These are phyloP conservation scores for Notothenia rossii DNA, from an alignment of 2,113 vertebrate genomes.

Conservation along the genomic window DNA sequence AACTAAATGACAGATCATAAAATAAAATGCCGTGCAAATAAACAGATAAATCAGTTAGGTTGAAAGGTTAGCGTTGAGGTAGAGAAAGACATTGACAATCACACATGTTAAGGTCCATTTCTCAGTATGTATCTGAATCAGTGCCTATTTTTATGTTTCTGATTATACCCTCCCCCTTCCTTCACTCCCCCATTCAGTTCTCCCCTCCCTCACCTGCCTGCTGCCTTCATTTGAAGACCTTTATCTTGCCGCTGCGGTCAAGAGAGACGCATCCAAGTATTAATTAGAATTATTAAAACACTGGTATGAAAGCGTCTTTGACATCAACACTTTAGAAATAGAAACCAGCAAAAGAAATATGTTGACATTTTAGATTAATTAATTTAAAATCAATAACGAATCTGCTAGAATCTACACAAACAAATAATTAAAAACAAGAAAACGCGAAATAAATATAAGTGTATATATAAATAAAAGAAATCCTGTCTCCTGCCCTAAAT, in stretches of 20 bases:
- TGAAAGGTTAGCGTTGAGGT: neutral
- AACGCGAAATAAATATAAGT: neutral
- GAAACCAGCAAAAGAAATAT: neutral
- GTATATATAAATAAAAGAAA: too few species aligned
- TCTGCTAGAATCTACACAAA: neutral
- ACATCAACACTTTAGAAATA: too few species aligned
- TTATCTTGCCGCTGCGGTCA: too few species aligned
- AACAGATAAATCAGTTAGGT: neutral
- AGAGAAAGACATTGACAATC: neutral
- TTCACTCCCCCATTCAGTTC: neutral
- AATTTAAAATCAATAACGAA: neutral
- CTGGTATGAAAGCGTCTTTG: neutral
- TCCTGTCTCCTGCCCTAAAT: too few species aligned
- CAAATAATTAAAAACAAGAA: neutral
- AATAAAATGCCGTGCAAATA: too few species aligned
- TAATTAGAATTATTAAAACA: neutral
- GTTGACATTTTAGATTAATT: neutral
- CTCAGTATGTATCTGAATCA: conserved; percentile 35
- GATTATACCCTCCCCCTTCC: neutral
- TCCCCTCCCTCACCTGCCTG: neutral
- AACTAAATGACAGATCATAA: neutral
- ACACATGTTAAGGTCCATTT: neutral
- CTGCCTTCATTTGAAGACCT: too few species aligned
- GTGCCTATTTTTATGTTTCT: conserved; percentile 47
- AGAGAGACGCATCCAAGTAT: too few species aligned